Evolutionary conservation across 2,888 invertebrate genomes (phyloP).

Genomic region (Molanna angustata): DNA sequence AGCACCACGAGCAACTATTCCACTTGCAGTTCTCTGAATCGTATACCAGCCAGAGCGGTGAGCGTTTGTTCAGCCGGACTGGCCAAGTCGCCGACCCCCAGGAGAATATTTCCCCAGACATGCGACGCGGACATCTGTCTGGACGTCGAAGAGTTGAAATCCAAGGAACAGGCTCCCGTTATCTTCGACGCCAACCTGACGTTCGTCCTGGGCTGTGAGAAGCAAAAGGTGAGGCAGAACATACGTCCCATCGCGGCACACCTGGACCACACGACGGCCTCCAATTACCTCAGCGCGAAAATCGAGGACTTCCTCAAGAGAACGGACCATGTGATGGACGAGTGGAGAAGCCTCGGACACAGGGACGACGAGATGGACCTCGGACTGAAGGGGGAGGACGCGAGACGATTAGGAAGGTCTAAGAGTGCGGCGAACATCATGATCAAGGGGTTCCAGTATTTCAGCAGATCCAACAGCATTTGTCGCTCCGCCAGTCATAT

Average conservation of each 20-base stretch:
- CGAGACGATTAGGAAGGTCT: constrained; percentile 57
- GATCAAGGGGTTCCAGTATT: constrained; percentile 78
- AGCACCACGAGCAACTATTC: constrained; percentile 51
- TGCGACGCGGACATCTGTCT: constrained; percentile 48
- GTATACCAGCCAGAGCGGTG: constrained; percentile 47
- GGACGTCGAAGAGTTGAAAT: constrained; percentile 58
- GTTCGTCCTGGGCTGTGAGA: constrained; percentile 72
- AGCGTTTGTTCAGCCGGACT: constrained; percentile 47
- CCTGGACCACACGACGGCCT: constrained; percentile 72
- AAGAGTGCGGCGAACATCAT: constrained; percentile 78
- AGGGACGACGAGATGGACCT: constrained; percentile 51
- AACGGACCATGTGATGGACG: constrained; percentile 86
- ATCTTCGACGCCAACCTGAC: constrained; percentile 80
- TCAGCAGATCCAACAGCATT: constrained; percentile 54
- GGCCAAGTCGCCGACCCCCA: constrained; percentile 55
- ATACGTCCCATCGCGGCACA: constrained; percentile 74
- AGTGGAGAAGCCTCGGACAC: constrained; percentile 73
- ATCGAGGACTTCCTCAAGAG: constrained; percentile 77
- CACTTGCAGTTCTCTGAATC: constrained; percentile 49
- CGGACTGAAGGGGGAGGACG: constrained; percentile 40
- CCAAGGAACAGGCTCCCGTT: constrained; percentile 72
- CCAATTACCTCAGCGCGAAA: constrained; percentile 70
- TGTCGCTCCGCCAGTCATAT: constrained; percentile 42
- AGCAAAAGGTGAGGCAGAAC: constrained; percentile 65
- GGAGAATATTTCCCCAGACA: constrained; percentile 67